Percentiles rank a stretch among this genome's conserved stretches.
Conservation (phyloP, 2,888 invertebrate genomes). For the Cheilosia scutellata region DNA sequence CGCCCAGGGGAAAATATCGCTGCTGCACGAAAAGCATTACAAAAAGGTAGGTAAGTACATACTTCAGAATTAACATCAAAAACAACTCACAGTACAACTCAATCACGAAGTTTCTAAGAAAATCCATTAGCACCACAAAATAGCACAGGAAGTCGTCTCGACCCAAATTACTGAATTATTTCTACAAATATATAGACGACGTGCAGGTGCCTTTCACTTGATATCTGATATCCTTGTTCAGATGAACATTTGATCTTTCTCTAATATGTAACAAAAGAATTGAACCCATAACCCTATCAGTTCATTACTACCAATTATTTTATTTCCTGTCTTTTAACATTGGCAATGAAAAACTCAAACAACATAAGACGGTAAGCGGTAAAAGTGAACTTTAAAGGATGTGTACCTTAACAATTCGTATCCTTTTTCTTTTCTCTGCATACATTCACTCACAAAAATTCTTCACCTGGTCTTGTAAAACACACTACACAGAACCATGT, state of each 20-base stretch:
- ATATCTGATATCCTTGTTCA: constrained; percentile 43
- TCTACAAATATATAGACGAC: constrained; percentile 3
- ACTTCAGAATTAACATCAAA: not conserved
- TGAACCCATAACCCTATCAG: constrained; percentile 12
- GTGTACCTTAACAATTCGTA: constrained; percentile 18
- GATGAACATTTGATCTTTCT: constrained; percentile 12
- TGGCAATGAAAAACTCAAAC: constrained; percentile 36
- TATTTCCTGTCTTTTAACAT: constrained; percentile 37
- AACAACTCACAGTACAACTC: not conserved
- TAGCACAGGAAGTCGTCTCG: constrained; percentile 5
- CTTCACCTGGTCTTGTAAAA: constrained; percentile 4
- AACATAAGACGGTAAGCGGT: constrained; percentile 2
- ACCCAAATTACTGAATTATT: not conserved
- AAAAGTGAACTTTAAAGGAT: constrained; percentile 28
- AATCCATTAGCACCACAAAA: constrained; percentile 14
- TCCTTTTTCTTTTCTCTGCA: not conserved
- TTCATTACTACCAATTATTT: constrained; percentile 13
- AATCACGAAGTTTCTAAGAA: not conserved
- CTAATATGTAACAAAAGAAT: constrained; percentile 16
- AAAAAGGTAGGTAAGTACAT: no score
- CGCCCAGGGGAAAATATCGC: no score
- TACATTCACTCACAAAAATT: not conserved
- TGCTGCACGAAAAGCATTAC: no score
- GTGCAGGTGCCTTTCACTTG: constrained; percentile 45
- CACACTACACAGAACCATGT: constrained; percentile 3